phyloP scores from a whole-genome alignment of 2,888 invertebrate genomes.

The Thysanoteuthis rhombus region DNA sequence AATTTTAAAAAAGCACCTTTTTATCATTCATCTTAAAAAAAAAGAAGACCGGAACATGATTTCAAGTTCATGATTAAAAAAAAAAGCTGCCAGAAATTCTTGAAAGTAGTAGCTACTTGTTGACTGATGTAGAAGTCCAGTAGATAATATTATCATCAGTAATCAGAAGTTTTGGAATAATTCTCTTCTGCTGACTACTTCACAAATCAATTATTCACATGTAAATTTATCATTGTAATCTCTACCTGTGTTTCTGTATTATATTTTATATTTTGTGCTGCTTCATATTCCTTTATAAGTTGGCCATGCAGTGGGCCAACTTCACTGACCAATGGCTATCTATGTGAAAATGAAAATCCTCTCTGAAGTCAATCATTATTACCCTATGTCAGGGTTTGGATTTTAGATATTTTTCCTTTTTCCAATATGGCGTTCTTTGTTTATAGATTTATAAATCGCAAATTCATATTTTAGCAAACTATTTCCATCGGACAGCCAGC shows the following conservation, averaged over 20 bases:
- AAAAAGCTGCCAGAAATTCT: background rate
- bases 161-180: background rate
- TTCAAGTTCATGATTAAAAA: background rate
- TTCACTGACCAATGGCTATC: background rate
- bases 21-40: background rate
- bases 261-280: background rate
- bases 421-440: background rate
- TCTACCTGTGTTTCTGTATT: background rate
- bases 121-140: background rate
- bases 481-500: background rate
- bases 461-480: background rate
- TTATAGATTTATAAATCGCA: background rate
- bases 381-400: background rate
- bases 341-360: too few species aligned
- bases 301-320: background rate
- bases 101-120: background rate
- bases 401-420: background rate
- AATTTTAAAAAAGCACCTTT: background rate
- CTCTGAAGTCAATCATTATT: too few species aligned
- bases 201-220: background rate
- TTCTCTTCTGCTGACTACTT: background rate
- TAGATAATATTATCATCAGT: background rate
- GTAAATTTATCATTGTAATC: background rate
- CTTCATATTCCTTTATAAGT: background rate
- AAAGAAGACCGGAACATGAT: background rate